phyloP scores from a whole-genome alignment of 2,113 vertebrate species.

The Mionectes macconnelli region DNA sequence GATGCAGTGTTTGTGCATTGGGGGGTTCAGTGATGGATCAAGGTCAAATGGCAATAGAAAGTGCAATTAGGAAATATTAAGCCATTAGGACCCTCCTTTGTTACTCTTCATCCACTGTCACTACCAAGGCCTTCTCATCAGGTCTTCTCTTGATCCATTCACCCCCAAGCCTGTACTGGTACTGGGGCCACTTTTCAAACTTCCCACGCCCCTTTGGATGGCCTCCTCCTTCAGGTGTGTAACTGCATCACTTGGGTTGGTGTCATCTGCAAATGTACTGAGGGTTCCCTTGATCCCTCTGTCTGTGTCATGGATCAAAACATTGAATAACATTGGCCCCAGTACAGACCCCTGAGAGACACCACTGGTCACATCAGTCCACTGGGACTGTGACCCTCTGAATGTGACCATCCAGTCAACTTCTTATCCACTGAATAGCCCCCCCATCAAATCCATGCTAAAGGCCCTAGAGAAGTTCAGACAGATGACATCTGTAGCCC shows the following conservation, averaged over 20 bases:
- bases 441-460: background rate
- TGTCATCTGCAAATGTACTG: background rate
- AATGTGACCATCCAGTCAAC: background rate
- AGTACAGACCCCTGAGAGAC: background rate
- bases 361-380: background rate
- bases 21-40: rapidly evolving
- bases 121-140: rapidly evolving
- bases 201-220: background rate
- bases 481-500: background rate
- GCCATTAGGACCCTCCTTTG: rapidly evolving
- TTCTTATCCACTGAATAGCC: rapidly evolving
- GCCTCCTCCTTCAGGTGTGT: background rate
- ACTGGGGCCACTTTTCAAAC: background rate
- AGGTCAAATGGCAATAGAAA: rapidly evolving
- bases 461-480: background rate
- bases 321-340: background rate
- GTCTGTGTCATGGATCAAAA: rapidly evolving
- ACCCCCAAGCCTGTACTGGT: background rate
- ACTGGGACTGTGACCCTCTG: background rate
- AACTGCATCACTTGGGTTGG: background rate
- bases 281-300: background rate
- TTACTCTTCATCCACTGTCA: rapidly evolving
- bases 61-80: rapidly evolving
- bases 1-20: rapidly evolving
- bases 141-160: rapidly evolving